phyloP scores from a whole-genome alignment of 1,140 invertebrate species.

The Sipha flava region DNA sequence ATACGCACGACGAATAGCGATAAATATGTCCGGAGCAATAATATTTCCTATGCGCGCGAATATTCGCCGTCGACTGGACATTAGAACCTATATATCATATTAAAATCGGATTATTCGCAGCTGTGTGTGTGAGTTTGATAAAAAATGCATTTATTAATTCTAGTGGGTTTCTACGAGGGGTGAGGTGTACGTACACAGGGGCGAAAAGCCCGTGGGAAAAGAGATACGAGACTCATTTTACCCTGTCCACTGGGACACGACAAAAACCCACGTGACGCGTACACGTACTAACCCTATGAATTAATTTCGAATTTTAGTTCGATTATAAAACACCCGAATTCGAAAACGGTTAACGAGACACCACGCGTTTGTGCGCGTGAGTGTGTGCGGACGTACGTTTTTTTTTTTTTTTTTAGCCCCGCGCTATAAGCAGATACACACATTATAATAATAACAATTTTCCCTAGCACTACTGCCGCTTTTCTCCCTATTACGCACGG shows the following conservation, averaged over 20 bases:
- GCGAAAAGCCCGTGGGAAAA: not conserved
- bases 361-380: no score
- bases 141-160: slow-evolving; percentile 6
- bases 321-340: not conserved
- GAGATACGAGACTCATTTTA: not conserved
- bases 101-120: not conserved
- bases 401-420: not conserved
- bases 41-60: no score
- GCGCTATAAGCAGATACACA: not conserved
- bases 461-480: not conserved
- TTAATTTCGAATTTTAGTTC: slow-evolving; percentile 13
- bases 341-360: not conserved
- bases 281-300: not conserved
- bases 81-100: not conserved
- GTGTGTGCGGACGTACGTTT: no score
- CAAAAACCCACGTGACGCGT: not conserved
- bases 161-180: not conserved
- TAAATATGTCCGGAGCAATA: no score
- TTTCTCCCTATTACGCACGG: not conserved
- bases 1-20: no score
- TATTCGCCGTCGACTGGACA: not conserved
- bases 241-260: not conserved
- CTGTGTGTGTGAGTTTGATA: not conserved
- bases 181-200: not conserved
- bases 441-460: not conserved